Conservation (phyloP, 2,797 vertebrate species). For the Enteromius anoplus region DNA sequence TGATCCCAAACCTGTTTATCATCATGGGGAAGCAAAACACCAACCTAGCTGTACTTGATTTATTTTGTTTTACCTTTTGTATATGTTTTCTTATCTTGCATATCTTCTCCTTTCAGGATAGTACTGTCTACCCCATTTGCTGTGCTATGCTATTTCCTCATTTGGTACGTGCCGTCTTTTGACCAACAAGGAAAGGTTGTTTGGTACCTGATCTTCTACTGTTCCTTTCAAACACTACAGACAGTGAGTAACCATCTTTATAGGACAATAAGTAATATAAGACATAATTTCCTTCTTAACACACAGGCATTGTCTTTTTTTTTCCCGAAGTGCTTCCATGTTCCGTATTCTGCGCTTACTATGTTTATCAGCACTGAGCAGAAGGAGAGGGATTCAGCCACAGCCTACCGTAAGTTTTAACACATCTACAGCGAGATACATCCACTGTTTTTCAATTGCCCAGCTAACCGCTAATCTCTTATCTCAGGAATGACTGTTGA, state of each 20-base stretch:
- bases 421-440: background rate
- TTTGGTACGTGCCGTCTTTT: constrained; percentile 92
- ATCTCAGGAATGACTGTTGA: constrained; percentile 93
- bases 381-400: constrained; percentile 94
- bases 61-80: background rate
- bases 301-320: background rate
- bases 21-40: background rate
- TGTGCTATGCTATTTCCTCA: constrained; percentile 86
- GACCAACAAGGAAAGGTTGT: constrained; percentile 79
- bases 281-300: background rate
- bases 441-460: background rate
- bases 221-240: constrained; percentile 91
- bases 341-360: constrained; percentile 96
- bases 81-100: background rate
- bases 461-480: background rate
- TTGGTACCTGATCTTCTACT: constrained; percentile 96
- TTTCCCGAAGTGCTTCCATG: constrained; percentile 86
- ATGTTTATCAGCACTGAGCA: constrained; percentile 97
- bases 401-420: constrained; percentile 88
- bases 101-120: constrained; percentile 78
- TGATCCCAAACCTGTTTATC: background rate
- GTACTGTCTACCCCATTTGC: constrained; percentile 89
- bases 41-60: background rate
- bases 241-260: constrained; percentile 80
- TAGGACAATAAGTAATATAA: background rate